These are phyloP conservation scores for Notoglanidium macrostoma DNA, from an alignment of 2,797 vertebrate genomes.

Conservation along the genomic window DNA sequence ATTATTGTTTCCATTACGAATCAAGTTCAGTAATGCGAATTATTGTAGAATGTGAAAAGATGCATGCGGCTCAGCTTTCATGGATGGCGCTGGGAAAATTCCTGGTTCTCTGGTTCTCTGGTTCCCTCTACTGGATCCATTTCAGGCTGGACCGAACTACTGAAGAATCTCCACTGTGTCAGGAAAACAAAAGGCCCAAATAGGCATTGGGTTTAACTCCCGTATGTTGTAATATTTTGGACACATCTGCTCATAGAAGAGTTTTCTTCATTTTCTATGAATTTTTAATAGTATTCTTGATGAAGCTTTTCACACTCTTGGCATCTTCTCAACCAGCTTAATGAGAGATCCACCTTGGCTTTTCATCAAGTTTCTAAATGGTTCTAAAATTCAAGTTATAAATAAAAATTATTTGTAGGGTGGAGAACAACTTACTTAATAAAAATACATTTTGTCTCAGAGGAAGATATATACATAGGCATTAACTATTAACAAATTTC, in stretches of 20 bases:
- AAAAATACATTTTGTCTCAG: not conserved
- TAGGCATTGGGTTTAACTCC: not conserved
- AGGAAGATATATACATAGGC: not conserved
- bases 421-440: not conserved
- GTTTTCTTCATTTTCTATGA: not conserved
- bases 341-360: not conserved
- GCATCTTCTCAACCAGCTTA: not conserved
- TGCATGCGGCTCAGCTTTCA: not conserved
- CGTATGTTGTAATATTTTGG: not conserved
- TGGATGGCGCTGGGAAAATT: not conserved
- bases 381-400: not conserved
- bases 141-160: not conserved
- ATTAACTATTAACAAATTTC: no score
- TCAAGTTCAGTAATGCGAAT: not conserved
- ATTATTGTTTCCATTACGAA: not conserved
- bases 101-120: not conserved
- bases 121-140: not conserved
- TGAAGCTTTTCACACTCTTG: not conserved
- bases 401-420: not conserved
- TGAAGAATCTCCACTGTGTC: not conserved
- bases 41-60: not conserved
- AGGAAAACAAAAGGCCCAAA: not conserved
- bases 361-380: not conserved
- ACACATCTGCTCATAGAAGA: not conserved
- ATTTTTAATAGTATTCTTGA: not conserved